Conservation (phyloP, 1,140 invertebrate species). For the Bombus confusus region DNA sequence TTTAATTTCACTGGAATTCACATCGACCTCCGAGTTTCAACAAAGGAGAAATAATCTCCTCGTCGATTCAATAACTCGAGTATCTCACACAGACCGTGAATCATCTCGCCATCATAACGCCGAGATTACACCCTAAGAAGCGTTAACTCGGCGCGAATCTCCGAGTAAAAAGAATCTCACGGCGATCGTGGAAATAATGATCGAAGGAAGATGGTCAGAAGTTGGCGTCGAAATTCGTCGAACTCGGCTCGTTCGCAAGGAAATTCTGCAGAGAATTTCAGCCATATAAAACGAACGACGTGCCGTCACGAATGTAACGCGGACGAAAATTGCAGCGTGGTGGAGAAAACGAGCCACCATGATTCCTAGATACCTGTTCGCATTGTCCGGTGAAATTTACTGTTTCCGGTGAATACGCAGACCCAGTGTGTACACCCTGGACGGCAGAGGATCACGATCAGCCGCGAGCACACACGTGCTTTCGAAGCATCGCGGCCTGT, state of each 20-base stretch:
- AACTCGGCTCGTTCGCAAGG: background rate
- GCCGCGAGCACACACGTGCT: slow-evolving; percentile 46
- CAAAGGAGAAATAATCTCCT: background rate
- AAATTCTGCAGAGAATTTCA: background rate
- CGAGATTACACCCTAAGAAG: background rate
- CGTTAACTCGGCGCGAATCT: background rate
- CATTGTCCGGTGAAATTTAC: slow-evolving; percentile 16
- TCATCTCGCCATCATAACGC: too few relatives aligned
- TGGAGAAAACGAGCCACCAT: background rate
- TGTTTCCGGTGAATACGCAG: slow-evolving; percentile 26
- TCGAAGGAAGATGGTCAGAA: background rate
- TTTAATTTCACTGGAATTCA: too few relatives aligned
- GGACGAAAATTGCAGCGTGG: slow-evolving; percentile 19
- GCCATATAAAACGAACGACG: background rate
- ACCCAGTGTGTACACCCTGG: background rate
- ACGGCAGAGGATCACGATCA: slow-evolving; percentile 15
- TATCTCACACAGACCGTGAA: background rate
- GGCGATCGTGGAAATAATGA: background rate
- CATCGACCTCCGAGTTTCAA: background rate
- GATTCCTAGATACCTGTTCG: slow-evolving; percentile 35
- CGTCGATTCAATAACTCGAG: background rate
- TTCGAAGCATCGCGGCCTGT: background rate
- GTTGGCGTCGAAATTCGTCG: background rate
- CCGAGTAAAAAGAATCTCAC: background rate
- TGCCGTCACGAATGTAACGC: background rate